Evolutionary conservation across 2,888 invertebrate species (phyloP), one percentile per base, ranked within the genome.

Genomic region (Drosophila phalerata): DNA sequence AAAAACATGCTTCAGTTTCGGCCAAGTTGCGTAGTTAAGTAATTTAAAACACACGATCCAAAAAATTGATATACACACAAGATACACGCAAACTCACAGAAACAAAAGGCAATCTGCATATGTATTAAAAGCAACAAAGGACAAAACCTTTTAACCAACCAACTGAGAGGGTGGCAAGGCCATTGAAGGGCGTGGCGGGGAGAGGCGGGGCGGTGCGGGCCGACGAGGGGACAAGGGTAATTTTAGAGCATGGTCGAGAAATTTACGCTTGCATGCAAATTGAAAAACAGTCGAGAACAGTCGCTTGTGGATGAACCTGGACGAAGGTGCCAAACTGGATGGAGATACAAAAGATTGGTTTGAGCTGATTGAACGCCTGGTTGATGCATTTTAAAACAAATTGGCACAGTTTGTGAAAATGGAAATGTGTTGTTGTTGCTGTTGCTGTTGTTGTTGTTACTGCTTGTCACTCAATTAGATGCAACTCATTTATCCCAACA

Each of bases 391-490:
- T 88, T 88, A 88, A 84, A 88, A 87, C 87, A 84, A 88, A 84
- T 84, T 88, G 84, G 89, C 89, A 84, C 84, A 84, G 84, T 84
- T 84, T 84, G 89, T 85, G 83, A 63, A 71, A 53, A 58, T 80
- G 63, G 58, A 55, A 42, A 43, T 37, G 32, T 38, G 64, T n/a
- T 48, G 45, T 10, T 42, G 45, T 40, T 56, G 22, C 10, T 55
- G 52, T 55, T 38, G 66, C 11, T 48, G 45, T 10, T 47, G 45
- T 17, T 22, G 52, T 13, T 55, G 47, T 55, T 63, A 58, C 48
- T 74, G 78, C 86, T 82, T 83, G 88, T 88, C 87, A 88, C 87
- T 86, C 84, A 86, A 88, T 84, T 88, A 84, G 89, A 75, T 81
- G 85, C 84, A 84, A 84, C 84, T 86, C 84, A 81, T 84, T 84